Conservation (phyloP, 2,797 vertebrate species). For the Pachyuromys duprasi region DNA sequence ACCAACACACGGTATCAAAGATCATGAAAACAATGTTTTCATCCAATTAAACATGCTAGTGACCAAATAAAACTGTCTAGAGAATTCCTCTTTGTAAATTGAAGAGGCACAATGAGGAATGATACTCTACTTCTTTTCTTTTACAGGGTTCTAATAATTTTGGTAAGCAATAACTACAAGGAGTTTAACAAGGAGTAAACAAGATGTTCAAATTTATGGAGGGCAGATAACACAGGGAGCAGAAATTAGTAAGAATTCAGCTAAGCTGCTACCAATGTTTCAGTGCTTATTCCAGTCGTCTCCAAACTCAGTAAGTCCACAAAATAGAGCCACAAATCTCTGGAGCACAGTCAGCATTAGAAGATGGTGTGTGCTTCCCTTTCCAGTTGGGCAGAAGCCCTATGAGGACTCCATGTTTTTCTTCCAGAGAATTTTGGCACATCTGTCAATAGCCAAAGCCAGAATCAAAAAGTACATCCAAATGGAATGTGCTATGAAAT, state of each 20-base stretch:
- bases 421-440: neutral
- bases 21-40: constrained; percentile 80
- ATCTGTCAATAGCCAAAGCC: constrained; percentile 51
- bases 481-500: constrained; percentile 54
- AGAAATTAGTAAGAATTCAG: constrained; percentile 70
- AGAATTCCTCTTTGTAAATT: constrained; percentile 81
- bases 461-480: constrained; percentile 53
- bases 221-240: constrained; percentile 65
- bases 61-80: constrained; percentile 76
- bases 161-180: constrained; percentile 58
- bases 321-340: constrained; percentile 76
- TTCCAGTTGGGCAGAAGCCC: constrained; percentile 64
- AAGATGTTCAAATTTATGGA: constrained; percentile 67
- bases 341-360: constrained; percentile 68
- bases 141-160: constrained; percentile 62
- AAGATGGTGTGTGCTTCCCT: constrained; percentile 57
- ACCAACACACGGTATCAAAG: constrained; percentile 79
- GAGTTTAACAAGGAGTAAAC: constrained; percentile 54
- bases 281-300: constrained; percentile 69
- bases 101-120: constrained; percentile 45
- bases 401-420: neutral
- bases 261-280: constrained; percentile 64
- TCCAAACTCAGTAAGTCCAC: constrained; percentile 75
- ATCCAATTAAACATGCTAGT: constrained; percentile 82
- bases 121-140: neutral